Evolutionary conservation across 2,888 invertebrate genomes (phyloP), one percentile per base, ranked within the genome.

Genomic region (Acronicta aceris): DNA sequence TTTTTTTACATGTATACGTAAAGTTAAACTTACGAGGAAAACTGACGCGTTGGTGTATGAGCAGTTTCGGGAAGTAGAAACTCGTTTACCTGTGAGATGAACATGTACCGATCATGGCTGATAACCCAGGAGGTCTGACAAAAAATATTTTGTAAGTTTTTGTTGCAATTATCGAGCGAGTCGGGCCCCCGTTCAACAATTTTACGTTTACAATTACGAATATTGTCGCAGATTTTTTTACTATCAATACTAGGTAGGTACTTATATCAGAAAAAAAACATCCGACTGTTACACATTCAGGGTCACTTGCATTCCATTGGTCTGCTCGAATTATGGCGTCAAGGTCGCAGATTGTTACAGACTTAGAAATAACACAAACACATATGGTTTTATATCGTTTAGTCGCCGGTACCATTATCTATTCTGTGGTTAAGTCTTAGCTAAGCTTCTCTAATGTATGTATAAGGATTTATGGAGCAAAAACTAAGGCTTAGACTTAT

Each of bases 291-390:
- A 65, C 48, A 68, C 43, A 65, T 69, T 79, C 77, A 77, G 46
- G 79, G 77, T 65, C 77, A 78, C 71, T 65, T 67, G 71, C 79
- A 79, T 79, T 78, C 78, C 79, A 67, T 59, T 64, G 57, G 71
- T 50, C 71, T 79, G 78, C 45, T 78, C 57, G 69, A 77, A 74
- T 74, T 74, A 66, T 57, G 16, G 41, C 47, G 42, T 43, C 78
- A 72, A 78, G 78, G 76, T 59, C 76, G 51, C 53, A 53, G 46
- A 57, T 58, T 61, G 61, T 57, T 54, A 62, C 64, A 49, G 56
- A 63, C 50, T 59, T 53, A 61, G 63, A 76, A 74, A 71, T 59
- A 69, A 55, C 66, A 59, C 51, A 75, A 77, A 71, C 58, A 57
- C 58, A 57, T 52, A 68, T 56, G 57, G 59, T 64, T 64, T 66